These are phyloP conservation scores for Euura saliciscinereae DNA, from an alignment of 1,140 invertebrate species.

Conservation along the genomic window DNA sequence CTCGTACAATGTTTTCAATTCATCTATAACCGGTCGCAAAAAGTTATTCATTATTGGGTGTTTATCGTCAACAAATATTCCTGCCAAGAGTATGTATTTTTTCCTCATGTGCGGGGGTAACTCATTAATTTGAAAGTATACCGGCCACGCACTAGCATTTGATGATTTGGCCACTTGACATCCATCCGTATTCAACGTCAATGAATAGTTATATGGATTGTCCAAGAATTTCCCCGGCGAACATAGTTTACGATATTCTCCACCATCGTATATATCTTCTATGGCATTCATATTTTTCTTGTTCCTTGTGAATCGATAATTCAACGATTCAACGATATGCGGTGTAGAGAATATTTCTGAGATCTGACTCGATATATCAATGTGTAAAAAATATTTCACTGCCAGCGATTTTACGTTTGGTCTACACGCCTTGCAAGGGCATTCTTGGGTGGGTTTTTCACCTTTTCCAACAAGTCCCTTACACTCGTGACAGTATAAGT, in stretches of 20 bases:
- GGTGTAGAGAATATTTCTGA: neutral
- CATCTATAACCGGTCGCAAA: too few relatives aligned
- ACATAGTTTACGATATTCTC: constrained; percentile 10
- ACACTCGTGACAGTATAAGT: too few relatives aligned
- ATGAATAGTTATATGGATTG: constrained; percentile 20
- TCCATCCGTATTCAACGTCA: constrained; percentile 22
- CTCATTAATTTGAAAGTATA: constrained; percentile 7
- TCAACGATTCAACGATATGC: neutral
- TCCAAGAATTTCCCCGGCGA: constrained; percentile 8
- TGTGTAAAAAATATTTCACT: too few relatives aligned
- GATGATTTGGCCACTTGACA: neutral
- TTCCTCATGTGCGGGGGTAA: constrained; percentile 11
- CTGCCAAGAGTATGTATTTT: constrained; percentile 19
- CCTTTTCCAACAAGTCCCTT: too few relatives aligned
- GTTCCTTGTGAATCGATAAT: constrained; percentile 9
- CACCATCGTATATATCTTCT: constrained; percentile 24
- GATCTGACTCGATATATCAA: too few relatives aligned
- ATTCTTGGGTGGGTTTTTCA: too few relatives aligned
- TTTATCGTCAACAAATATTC: neutral
- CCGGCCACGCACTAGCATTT: neutral
- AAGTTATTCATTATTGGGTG: too few relatives aligned
- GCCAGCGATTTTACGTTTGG: too few relatives aligned
- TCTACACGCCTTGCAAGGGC: too few relatives aligned
- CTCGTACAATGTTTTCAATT: too few relatives aligned
- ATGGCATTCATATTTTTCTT: constrained; percentile 1